A percentile compares a stretch with the other conserved stretches of the same genome.
Conservation (phyloP, 2,888 invertebrate species). For the Epirrhoe alternata region DNA sequence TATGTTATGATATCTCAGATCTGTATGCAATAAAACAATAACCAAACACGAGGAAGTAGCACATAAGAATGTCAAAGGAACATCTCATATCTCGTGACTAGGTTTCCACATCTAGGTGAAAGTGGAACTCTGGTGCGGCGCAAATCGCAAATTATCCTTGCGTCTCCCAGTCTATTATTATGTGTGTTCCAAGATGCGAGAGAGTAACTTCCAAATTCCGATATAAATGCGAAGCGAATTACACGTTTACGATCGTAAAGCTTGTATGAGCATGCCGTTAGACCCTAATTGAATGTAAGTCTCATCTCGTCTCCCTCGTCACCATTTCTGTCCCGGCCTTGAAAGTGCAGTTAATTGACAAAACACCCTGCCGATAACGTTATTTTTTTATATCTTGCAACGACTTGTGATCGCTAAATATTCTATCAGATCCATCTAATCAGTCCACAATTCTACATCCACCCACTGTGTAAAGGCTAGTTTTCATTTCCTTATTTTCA, state of each 20-base stretch:
- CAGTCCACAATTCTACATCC: too few species aligned
- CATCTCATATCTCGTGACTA: constrained; percentile 42
- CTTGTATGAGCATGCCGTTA: not conserved
- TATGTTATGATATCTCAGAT: not conserved
- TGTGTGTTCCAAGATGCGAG: constrained; percentile 37
- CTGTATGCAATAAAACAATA: constrained; percentile 17
- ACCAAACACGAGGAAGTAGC: constrained; percentile 32
- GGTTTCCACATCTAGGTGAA: constrained; percentile 57
- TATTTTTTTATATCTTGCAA: too few species aligned
- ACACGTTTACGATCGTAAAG: not conserved
- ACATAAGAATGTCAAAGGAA: constrained; percentile 44
- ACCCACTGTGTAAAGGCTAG: too few species aligned
- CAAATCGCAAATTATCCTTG: constrained; percentile 80
- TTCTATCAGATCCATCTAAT: too few species aligned
- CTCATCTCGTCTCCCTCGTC: not conserved
- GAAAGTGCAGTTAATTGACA: not conserved
- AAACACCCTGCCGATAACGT: not conserved
- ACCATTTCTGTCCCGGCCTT: not conserved
- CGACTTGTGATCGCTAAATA: too few species aligned
- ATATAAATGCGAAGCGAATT: not conserved
- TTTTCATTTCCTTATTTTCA: too few species aligned
- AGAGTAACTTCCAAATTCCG: constrained; percentile 8
- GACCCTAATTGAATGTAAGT: not conserved
- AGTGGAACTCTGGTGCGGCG: constrained; percentile 59
- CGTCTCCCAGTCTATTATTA: constrained; percentile 57